A percentile compares a stretch with the other conserved stretches of the same genome.
Evolutionary conservation across 2,888 invertebrate genomes (phyloP).

Genomic region (Pollenia labialis): DNA sequence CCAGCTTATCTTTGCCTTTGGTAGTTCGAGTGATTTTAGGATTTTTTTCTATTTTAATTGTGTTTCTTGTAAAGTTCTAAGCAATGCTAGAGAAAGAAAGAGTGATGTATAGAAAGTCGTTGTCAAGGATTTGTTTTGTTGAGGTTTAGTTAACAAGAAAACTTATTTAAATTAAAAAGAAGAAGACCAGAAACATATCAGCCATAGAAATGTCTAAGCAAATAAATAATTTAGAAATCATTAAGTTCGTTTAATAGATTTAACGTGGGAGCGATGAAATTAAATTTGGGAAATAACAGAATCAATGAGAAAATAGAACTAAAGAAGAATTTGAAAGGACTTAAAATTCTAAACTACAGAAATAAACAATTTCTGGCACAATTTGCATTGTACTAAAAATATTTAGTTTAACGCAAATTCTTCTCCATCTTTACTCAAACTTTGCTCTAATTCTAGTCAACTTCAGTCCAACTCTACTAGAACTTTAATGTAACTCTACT

Average conservation of each 20-base stretch:
- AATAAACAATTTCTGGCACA: too few relatives aligned
- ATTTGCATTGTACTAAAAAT: too few relatives aligned
- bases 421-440: too few relatives aligned
- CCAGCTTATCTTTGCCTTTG: conserved; percentile 4
- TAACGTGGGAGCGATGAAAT: background rate
- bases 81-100: background rate
- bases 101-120: conserved; percentile 28
- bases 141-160: conserved; percentile 56
- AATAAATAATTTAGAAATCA: conserved; percentile 13
- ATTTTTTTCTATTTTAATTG: conserved; percentile 26
- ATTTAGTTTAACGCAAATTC: too few relatives aligned
- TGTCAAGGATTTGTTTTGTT: conserved; percentile 43
- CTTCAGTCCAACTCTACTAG: too few relatives aligned
- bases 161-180: conserved; percentile 39
- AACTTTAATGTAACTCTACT: too few relatives aligned
- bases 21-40: background rate
- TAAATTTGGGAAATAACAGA: background rate
- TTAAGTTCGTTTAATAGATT: conserved; percentile 10
- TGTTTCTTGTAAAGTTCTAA: conserved; percentile 14
- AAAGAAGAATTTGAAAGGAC: too few relatives aligned
- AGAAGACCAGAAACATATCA: background rate
- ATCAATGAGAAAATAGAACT: too few relatives aligned
- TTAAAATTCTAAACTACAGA: too few relatives aligned
- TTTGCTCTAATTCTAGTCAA: too few relatives aligned
- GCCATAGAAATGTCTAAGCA: background rate